Conservation (phyloP, 2,797 vertebrate species). For the Urosaurus nigricauda region DNA sequence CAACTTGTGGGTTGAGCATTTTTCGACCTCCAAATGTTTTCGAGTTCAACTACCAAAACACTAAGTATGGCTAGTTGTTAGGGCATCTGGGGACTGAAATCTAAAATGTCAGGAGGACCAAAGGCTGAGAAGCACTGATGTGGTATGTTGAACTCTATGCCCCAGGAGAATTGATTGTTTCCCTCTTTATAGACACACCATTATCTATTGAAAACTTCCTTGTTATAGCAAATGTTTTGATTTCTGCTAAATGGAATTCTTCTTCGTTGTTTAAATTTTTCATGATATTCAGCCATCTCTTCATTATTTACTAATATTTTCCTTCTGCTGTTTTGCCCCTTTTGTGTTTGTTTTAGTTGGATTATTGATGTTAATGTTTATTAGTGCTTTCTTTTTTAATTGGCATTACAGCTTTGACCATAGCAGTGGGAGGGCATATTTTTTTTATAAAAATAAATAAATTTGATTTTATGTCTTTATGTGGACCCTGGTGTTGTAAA, state of each 20-base stretch:
- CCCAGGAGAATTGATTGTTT: not conserved
- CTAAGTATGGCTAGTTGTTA: too few species aligned
- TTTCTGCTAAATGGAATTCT: not conserved
- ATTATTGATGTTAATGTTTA: not conserved
- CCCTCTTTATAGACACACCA: not conserved
- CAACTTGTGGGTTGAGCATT: too few species aligned
- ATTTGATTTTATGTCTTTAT: not conserved
- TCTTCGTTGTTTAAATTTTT: not conserved
- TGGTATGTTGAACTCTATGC: too few species aligned
- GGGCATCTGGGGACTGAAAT: too few species aligned
- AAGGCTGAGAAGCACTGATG: too few species aligned
- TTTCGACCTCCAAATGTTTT: too few species aligned
- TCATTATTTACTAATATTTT: not conserved
- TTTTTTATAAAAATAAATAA: not conserved
- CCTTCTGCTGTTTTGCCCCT: not conserved
- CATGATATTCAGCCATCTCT: not conserved
- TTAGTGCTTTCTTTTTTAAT: not conserved
- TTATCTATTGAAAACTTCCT: not conserved
- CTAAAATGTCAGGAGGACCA: too few species aligned
- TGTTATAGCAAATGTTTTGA: not conserved
- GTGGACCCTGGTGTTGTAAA: not conserved
- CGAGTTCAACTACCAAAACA: too few species aligned
- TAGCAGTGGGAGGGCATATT: not conserved
- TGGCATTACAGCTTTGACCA: not conserved
- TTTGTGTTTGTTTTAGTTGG: not conserved